phyloP scores from a whole-genome alignment of 2,797 vertebrate genomes.

The Pristis pectinata region DNA sequence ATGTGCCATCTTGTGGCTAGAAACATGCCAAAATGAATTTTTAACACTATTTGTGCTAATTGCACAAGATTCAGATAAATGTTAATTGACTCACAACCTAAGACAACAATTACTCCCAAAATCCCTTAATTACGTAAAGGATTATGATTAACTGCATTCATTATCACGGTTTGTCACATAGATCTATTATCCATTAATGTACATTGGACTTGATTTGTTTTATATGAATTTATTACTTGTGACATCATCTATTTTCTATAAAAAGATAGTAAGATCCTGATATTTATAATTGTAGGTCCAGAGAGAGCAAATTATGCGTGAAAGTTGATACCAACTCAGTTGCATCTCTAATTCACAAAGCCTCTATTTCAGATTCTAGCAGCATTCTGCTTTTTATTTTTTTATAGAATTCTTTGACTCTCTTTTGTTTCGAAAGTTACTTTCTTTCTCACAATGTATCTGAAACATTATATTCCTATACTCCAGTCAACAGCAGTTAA shows the following conservation, averaged over 20 bases:
- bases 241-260: neutral
- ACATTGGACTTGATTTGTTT: neutral
- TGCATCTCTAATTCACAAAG: neutral
- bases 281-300: neutral
- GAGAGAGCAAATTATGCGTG: neutral
- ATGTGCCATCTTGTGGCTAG: neutral
- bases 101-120: neutral
- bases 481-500: neutral
- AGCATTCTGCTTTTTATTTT: neutral
- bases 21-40: neutral
- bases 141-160: neutral
- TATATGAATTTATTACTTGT: neutral
- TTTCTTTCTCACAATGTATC: neutral
- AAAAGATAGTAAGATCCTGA: neutral
- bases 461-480: neutral
- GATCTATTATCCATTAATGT: neutral
- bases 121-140: neutral
- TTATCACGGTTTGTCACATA: neutral
- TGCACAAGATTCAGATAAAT: neutral
- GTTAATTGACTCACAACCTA: neutral
- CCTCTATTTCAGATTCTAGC: neutral
- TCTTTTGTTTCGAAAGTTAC: conserved; percentile 8
- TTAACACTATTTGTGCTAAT: neutral
- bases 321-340: neutral
- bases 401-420: neutral